Base-by-base conservation (phyloP, 2,888 invertebrate species). In the Hydraecia micacea region DNA sequence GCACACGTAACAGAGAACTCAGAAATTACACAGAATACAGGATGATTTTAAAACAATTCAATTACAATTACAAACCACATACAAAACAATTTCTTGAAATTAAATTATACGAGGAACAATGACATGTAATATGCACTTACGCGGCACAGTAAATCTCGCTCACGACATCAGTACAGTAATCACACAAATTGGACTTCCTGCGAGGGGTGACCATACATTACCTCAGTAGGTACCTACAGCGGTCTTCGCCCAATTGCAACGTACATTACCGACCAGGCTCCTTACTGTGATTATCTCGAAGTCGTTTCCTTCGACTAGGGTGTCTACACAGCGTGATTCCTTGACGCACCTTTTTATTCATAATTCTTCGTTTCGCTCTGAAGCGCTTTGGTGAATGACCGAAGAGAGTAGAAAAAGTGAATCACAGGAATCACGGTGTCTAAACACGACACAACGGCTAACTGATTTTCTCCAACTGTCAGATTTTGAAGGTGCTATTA, bases 391-490 rank as follows among this genome's bases (percentile, higher is more conserved):
- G 95, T 97, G 96, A 96, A 96, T 96, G 96, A 93, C 95, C 95
- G 95, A 93, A 90, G 93, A 93, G 94, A 95, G 94, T 94, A 87
- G 79, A 94, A 95, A 95, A 95, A 93, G 92, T 94, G 95, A 95
- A 95, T 95, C 94, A 93, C 96, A 96, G 97, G 97, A 97, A 93
- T 95, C 95, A 97, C 94, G 97, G 95, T 95, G 88, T 85, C 91
- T 96, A 91, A 93, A 83, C 96, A 95, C 92, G 91, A 87, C 77
- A 76, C 88, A 92, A 91, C 91, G 90, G 89, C 88, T 90, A 91
- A 92, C 92, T 92, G 94, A 94, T 94, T 94, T 93, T 92, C 91
- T 91, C 77, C 86, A 88, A 89, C 89, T 84, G 90, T 74, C 77
- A 74, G 74, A 78, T 76, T 79, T 73, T 49, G 63, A 85, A 84